These are phyloP conservation scores for Drosophila flavopinicola DNA, from an alignment of 2,888 invertebrate species.

Conservation along the genomic window DNA sequence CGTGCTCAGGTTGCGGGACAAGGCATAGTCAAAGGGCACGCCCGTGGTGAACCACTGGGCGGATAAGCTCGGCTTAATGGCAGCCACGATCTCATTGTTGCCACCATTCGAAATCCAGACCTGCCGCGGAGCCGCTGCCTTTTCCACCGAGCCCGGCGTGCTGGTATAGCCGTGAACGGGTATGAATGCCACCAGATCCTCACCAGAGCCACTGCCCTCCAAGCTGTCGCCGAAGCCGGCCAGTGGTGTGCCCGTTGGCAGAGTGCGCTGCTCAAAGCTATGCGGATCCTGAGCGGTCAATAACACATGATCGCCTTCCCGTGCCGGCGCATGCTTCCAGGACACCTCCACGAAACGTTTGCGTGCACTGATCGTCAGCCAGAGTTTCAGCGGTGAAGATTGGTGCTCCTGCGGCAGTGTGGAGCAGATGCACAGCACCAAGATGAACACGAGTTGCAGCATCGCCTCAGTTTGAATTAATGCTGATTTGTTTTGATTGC, in stretches of 20 bases:
- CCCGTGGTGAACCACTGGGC: conserved; percentile 83
- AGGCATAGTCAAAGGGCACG: conserved; percentile 79
- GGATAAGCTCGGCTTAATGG: conserved; percentile 72
- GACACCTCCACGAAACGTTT: conserved; percentile 82
- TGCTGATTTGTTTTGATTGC: conserved; percentile 62
- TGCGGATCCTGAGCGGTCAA: conserved; percentile 79
- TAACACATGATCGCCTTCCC: conserved; percentile 76
- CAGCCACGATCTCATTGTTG: conserved; percentile 72
- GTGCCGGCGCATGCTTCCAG: conserved; percentile 81
- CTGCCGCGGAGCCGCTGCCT: conserved; percentile 13
- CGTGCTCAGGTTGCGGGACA: conserved; percentile 76
- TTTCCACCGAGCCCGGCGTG: conserved; percentile 7
- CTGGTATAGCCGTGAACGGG: conserved; percentile 58
- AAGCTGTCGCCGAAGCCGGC: conserved; percentile 52
- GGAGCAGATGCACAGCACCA: conserved; percentile 21
- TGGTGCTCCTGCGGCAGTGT: conserved; percentile 24
- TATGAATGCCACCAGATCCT: conserved; percentile 46
- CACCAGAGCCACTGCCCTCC: conserved; percentile 62
- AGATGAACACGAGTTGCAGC: conserved; percentile 36
- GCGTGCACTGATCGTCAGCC: conserved; percentile 83
- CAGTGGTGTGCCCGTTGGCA: conserved; percentile 65
- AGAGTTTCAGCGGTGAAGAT: conserved; percentile 57
- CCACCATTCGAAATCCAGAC: conserved; percentile 82
- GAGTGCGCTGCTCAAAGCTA: conserved; percentile 71
- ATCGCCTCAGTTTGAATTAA: conserved; percentile 49